These are phyloP conservation scores for Parazoanthus darwini DNA, from an alignment of 92 coral and sea anemone genomes.

Conservation along the genomic window DNA sequence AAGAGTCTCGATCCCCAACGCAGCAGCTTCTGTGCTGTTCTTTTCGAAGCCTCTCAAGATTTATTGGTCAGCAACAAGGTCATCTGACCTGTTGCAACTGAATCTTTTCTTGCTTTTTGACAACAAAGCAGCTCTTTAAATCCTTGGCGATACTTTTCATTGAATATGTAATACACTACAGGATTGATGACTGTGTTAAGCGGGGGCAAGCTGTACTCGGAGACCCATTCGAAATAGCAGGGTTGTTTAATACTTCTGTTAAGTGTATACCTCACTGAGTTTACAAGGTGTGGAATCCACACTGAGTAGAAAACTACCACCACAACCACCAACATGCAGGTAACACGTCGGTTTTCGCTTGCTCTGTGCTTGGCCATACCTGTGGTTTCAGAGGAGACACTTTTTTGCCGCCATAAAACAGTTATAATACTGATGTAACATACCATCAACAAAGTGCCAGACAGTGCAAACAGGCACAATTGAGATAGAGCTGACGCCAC, in stretches of 20 bases:
- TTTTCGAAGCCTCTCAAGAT: background rate
- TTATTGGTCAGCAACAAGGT: background rate
- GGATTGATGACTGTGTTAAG: constrained; percentile 23
- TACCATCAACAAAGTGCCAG: background rate
- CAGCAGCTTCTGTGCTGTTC: background rate
- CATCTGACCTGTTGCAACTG: background rate
- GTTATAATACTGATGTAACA: constrained; percentile 16
- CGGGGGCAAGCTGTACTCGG: background rate
- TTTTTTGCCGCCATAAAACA: constrained; percentile 2
- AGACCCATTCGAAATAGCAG: constrained; percentile 12
- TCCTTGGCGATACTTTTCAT: constrained; percentile 14
- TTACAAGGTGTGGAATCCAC: constrained; percentile 16
- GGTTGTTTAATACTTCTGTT: background rate
- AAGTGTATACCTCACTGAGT: background rate
- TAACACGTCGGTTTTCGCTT: constrained; percentile 19
- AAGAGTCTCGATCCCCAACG: too few relatives aligned
- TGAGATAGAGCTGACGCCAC: background rate
- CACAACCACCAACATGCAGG: constrained; percentile 16
- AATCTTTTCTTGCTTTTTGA: background rate
- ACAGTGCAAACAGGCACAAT: constrained; percentile 4
- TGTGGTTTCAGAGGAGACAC: background rate
- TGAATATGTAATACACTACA: background rate
- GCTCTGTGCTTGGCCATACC: constrained; percentile 10
- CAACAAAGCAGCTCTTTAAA: constrained; percentile 19
- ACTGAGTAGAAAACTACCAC: constrained; percentile 15